Conservation (phyloP, 1,140 invertebrate species). For the Aphaenogaster ashmeadi region DNA sequence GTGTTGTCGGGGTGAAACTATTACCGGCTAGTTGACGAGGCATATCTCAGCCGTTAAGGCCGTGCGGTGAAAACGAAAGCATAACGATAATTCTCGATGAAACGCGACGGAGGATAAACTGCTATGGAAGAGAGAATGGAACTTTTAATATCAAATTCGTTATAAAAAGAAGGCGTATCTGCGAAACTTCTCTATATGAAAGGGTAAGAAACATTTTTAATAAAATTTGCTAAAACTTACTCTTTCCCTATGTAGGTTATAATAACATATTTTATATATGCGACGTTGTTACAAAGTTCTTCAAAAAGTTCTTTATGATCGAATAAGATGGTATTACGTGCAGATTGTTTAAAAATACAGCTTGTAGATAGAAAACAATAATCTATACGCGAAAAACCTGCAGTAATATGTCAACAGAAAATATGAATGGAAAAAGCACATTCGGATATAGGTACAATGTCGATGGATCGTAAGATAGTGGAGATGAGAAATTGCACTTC, state of each 20-base stretch:
- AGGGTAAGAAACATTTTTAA: neutral
- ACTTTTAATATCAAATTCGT: slow-evolving; percentile 39
- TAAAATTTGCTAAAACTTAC: neutral
- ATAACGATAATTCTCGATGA: slow-evolving; percentile 44
- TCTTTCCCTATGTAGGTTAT: neutral
- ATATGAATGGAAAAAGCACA: neutral
- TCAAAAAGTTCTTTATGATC: neutral
- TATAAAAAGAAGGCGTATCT: neutral
- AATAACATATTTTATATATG: neutral
- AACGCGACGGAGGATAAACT: neutral
- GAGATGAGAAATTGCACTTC: slow-evolving; percentile 68
- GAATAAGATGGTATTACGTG: neutral
- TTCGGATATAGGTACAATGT: neutral
- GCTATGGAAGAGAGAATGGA: neutral
- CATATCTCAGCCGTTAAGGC: slow-evolving; percentile 74
- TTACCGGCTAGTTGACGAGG: slow-evolving; percentile 78
- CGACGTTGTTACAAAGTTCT: neutral
- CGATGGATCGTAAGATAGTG: slow-evolving; percentile 25
- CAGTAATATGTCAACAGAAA: neutral
- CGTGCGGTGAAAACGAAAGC: slow-evolving; percentile 41
- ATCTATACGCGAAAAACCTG: neutral
- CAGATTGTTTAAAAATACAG: neutral
- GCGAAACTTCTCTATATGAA: neutral
- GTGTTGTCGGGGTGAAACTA: slow-evolving; percentile 73
- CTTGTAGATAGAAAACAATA: neutral